Base-by-base conservation (phyloP, 2,888 invertebrate species). In the Parapristionchus giblindavisi region DNA sequence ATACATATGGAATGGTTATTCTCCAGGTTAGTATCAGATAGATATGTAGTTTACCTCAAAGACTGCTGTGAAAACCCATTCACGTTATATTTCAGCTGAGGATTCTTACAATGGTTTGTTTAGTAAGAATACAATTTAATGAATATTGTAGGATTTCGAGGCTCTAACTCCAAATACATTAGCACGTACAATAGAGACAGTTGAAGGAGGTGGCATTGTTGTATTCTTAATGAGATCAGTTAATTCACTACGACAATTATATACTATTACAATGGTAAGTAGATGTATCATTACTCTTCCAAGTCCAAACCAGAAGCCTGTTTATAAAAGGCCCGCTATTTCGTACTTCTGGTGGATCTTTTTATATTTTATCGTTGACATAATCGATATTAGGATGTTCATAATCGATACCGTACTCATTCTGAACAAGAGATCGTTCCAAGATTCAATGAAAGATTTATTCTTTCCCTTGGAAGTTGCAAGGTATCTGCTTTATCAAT, bases 131-230 rank as follows among this genome's bases (percentile, higher is more conserved):
- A 40, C 75, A 6, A 43, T 61, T 74, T n/a, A n/a, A 80, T 82
- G 1, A 89, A n/a, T n/a, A n/a, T n/a, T n/a, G n/a, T n/a, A 94
- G 93, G 96, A 97, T 88, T 97, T 96, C 90, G 98, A 99, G 91
- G 97, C 97, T 0, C 89, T 99, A 0, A 98, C 97, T 1, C 98
- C 99, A 0, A 99, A 99, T 90, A 90, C 98, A 78, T 91, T 99
- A 88, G 98, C 98, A 0, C 91, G 98, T 73, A 97, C 98, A 0
- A 92, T 99, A 80, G 99, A 99, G 91, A 99, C 99, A 0, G 95
- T 99, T 0, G 96, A 97, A 90, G 99, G 98, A 32, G 95, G 95
- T n/a, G 91, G 98, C 0, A 92, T 99, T 75, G 87, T 91, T 24
- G 92, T 97, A 66, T 91, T 99, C 77, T 90, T 99, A 8, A 90